Evolutionary conservation across 2,888 invertebrate genomes (phyloP).

Genomic region (Ditula angustiorana): DNA sequence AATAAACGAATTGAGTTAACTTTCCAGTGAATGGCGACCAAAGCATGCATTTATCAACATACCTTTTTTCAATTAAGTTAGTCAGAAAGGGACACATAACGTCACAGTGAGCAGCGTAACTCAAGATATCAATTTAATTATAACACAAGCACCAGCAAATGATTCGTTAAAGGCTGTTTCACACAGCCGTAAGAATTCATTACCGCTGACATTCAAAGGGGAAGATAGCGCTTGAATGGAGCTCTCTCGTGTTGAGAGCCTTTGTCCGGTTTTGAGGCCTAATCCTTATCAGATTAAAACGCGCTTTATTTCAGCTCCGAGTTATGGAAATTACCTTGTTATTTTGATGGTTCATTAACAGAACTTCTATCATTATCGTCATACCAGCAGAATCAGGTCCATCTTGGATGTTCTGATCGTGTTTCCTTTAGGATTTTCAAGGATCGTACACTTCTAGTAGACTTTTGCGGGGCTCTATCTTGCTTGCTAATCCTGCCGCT

Average conservation of each 20-base stretch:
- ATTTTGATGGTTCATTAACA: background rate
- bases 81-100: too few species aligned
- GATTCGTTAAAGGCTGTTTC: background rate
- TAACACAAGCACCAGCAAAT: background rate
- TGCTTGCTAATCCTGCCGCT: too few species aligned
- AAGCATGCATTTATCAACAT: too few species aligned
- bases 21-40: too few species aligned
- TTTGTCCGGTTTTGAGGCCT: slow-evolving; percentile 7
- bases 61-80: too few species aligned
- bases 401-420: background rate
- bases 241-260: background rate
- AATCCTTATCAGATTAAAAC: slow-evolving; percentile 17
- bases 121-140: background rate
- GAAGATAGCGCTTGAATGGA: slow-evolving; percentile 4
- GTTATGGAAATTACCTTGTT: background rate
- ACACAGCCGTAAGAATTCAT: slow-evolving; percentile 16
- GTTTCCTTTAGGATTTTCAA: too few species aligned
- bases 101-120: too few species aligned
- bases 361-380: background rate
- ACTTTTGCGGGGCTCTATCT: too few species aligned
- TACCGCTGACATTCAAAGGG: slow-evolving; percentile 5
- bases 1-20: too few species aligned
- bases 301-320: background rate
- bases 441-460: too few species aligned
- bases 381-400: background rate